Percentiles rank a stretch among this genome's conserved stretches.
Conservation (phyloP, 2,113 vertebrate species). For the Elachura formosa region DNA sequence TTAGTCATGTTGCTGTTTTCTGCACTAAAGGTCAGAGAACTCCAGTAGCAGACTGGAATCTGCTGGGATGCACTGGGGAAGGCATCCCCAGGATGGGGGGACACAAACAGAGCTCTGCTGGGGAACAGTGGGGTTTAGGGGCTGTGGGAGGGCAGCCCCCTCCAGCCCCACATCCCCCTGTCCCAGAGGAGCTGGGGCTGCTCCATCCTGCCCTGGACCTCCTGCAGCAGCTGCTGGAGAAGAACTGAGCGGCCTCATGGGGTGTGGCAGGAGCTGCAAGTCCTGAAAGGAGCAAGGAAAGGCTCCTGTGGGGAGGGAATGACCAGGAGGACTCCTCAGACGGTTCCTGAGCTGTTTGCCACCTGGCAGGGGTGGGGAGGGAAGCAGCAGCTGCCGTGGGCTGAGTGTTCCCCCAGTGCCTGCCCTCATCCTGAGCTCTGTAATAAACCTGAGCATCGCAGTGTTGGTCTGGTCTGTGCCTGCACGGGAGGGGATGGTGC, state of each 20-base stretch:
- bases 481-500: accelerated
- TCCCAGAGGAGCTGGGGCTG: neutral
- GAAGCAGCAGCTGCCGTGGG: neutral
- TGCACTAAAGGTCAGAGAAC: neutral
- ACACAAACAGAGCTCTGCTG: neutral
- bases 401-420: too few relatives aligned
- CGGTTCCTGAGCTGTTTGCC: neutral
- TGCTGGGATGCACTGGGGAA: neutral
- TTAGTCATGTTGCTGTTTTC: neutral
- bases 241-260: neutral
- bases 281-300: neutral
- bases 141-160: neutral
- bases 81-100: neutral
- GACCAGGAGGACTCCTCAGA: neutral
- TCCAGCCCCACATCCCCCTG: neutral
- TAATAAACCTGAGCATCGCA: neutral
- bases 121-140: neutral
- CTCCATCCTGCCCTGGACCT: neutral
- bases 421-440: neutral
- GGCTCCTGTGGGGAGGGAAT: neutral
- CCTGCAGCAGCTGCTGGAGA: neutral
- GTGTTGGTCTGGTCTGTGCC: neutral
- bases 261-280: neutral
- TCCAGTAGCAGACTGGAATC: neutral
- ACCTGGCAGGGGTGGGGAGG: neutral